Evolutionary conservation across 2,888 invertebrate genomes (phyloP).

Genomic region (Zygaena filipendulae): DNA sequence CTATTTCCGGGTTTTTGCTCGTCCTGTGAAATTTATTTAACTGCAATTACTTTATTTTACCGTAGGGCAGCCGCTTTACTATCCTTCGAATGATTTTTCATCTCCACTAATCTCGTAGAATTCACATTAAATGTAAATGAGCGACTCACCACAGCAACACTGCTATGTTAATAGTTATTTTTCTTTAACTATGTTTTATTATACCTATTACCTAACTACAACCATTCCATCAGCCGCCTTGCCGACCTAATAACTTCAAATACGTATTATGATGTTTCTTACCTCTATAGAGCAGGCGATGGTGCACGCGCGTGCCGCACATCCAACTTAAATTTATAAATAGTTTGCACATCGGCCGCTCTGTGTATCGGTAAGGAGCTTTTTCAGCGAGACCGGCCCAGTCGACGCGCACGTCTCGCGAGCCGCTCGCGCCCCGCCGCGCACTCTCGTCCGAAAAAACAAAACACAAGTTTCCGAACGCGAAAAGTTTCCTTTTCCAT

Average conservation of each 20-base stretch:
- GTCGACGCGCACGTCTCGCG: conserved; percentile 43
- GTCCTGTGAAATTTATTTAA: too few relatives aligned
- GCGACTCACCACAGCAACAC: conserved; percentile 22
- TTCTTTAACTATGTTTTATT: too few relatives aligned
- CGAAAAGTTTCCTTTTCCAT: conserved; percentile 25
- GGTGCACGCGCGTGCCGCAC: conserved; percentile 48
- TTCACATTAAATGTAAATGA: conserved; percentile 20
- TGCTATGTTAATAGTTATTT: too few relatives aligned
- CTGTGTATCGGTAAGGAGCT: conserved; percentile 58
- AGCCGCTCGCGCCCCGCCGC: conserved; percentile 44
- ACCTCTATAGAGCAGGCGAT: conserved; percentile 27
- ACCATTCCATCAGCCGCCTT: too few relatives aligned
- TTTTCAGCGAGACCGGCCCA: conserved; percentile 47
- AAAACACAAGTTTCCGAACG: conserved; percentile 33
- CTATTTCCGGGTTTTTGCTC: too few relatives aligned
- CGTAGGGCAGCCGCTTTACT: too few relatives aligned
- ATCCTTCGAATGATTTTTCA: too few relatives aligned
- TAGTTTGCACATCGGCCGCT: conserved; percentile 57
- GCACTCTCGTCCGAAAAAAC: conserved; percentile 30
- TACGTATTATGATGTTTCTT: conserved; percentile 56
- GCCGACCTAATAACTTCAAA: conserved; percentile 55
- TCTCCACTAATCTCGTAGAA: too few relatives aligned
- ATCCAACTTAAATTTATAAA: conserved; percentile 61
- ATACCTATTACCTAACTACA: too few relatives aligned
- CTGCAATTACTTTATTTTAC: too few relatives aligned